Conservation (phyloP, 2,113 vertebrate genomes). For the Nicator chloris region DNA sequence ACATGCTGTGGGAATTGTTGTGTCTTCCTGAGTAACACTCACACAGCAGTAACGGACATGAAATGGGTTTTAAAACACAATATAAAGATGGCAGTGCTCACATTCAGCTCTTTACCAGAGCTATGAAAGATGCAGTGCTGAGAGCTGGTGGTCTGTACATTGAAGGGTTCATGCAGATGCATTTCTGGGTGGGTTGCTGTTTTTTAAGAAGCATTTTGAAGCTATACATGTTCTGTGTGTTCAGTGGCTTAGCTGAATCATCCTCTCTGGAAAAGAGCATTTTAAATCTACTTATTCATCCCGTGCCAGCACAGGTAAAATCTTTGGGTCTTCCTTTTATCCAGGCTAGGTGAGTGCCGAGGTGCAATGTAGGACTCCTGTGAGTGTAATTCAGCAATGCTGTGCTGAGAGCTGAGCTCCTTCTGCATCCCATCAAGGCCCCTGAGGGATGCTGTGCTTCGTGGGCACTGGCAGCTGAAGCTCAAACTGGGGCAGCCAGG, state of each 20-base stretch:
- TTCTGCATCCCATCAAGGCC: background rate
- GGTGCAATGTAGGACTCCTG: background rate
- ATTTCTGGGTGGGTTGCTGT: background rate
- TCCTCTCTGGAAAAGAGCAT: background rate
- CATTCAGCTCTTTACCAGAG: background rate
- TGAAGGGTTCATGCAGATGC: background rate
- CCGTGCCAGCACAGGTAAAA: background rate
- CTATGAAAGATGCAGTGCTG: background rate
- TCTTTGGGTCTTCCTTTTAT: background rate
- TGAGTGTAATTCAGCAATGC: background rate
- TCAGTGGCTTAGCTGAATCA: background rate
- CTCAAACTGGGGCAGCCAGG: background rate
- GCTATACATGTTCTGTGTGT: fast-evolving
- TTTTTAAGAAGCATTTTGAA: background rate
- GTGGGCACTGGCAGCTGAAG: background rate
- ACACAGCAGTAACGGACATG: fast-evolving
- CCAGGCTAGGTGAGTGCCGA: background rate
- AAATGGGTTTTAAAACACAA: background rate
- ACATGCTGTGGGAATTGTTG: background rate
- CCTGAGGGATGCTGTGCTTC: background rate
- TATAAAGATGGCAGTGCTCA: background rate
- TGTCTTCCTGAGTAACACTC: background rate
- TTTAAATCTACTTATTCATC: background rate
- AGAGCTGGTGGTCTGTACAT: background rate
- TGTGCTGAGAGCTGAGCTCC: background rate